Base-by-base conservation (phyloP, 1,140 invertebrate genomes). In the Scaptomyza montana region DNA sequence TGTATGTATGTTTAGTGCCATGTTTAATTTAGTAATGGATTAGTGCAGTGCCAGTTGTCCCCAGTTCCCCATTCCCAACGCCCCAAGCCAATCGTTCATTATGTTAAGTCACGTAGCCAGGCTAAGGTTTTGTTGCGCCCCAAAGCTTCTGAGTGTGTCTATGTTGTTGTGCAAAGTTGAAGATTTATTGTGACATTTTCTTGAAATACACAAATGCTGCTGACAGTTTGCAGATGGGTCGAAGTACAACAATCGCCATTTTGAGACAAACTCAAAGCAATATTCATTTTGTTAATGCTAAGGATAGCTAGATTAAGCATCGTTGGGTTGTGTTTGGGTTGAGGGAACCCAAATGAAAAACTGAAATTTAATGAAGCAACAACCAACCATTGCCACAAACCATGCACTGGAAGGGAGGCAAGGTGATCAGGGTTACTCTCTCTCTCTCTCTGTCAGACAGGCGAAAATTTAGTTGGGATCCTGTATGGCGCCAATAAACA, bases 11-110 rank as follows among this genome's bases (percentile, higher is more conserved):
- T 89, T 89, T 89, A 89, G 80, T 89, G 74, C 72, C 57, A 75
- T 89, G 84, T 89, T 89, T 89, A 89, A 89, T 89, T 89, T 89
- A 89, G 84, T 89, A 89, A 89, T 89, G 84, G 84, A 89, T 89
- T 89, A 89, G 79, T 56, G 63, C 28, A 61, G 63, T 51, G 56
- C 53, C 71, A 68, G 69, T 41, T 73, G 69, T 9, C 39, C 21
- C 21, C 21, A 25, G 43, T 36, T 8, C n/a, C 19, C 19, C 46
- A 16, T 16, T 13, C 46, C 19, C 46, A n/a, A 21, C 3, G 13
- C 19, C 9, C n/a, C 21, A 47, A 28, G 5, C 39, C 36, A 16
- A 25, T 62, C 73, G 55, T 77, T 84, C 80, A 84, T 89, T 89
- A 89, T 69, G 84, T 41, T 56, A 76, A 80, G 85, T 84, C 84